Evolutionary conservation across 2,888 invertebrate genomes (phyloP).

Genomic region (Thelaira solivaga): DNA sequence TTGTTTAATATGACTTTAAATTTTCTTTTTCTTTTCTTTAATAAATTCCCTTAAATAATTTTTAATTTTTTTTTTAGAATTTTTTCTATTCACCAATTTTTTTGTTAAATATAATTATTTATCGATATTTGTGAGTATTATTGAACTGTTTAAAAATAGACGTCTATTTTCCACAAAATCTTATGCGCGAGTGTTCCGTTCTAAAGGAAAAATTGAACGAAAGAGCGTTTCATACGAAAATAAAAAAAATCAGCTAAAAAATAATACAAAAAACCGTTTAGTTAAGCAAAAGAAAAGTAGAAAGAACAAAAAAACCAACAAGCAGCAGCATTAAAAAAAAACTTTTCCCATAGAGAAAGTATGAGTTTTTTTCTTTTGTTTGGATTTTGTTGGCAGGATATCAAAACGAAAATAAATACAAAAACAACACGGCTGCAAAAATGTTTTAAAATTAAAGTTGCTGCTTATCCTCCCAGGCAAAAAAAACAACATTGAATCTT

Average conservation of each 20-base stretch:
- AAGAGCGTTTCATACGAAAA: slow-evolving; percentile 35
- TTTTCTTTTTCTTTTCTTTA: background rate
- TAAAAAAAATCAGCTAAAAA: slow-evolving; percentile 27
- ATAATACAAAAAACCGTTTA: slow-evolving; percentile 30
- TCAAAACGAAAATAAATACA: slow-evolving; percentile 38
- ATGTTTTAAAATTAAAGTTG: slow-evolving; percentile 22
- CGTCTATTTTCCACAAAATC: slow-evolving; percentile 65
- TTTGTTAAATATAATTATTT: slow-evolving; percentile 38
- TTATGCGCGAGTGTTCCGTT: slow-evolving; percentile 66
- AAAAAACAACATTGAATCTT: slow-evolving; percentile 65
- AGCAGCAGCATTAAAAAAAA: too few species aligned
- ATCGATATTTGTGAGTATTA: slow-evolving; percentile 35
- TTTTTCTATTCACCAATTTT: slow-evolving; percentile 1
- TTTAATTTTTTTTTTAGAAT: too few species aligned
- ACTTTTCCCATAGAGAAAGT: slow-evolving; percentile 43
- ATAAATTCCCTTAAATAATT: background rate
- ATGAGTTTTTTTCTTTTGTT: slow-evolving; percentile 47
- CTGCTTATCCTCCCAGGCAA: slow-evolving; percentile 52
- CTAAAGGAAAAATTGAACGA: slow-evolving; percentile 47
- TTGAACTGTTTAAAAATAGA: slow-evolving; percentile 58
- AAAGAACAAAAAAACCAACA: background rate
- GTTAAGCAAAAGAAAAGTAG: too few species aligned
- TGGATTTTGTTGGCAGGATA: slow-evolving; percentile 57
- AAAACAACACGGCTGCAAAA: slow-evolving; percentile 42
- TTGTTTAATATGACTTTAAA: background rate